Base-by-base conservation (phyloP, 2,113 vertebrate genomes). In the Blennius ocellaris region DNA sequence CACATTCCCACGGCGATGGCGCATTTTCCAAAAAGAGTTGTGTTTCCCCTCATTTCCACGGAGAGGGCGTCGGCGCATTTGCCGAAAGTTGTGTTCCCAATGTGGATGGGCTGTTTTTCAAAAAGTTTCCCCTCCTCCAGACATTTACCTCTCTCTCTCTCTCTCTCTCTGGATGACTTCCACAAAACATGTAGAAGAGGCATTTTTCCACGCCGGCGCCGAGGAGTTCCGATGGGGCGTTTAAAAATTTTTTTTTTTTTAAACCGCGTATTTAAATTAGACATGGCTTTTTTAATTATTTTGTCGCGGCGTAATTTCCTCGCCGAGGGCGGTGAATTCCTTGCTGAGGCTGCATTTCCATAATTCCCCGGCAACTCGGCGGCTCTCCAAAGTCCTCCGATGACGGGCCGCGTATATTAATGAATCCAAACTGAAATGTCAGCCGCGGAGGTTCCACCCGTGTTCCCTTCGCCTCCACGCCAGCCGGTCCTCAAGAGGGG, bases 231-330 rank as follows among this genome's bases (percentile, higher is more conserved):
- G 54, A 81, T n/a, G 72, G 84, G 83, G 82, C 70, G 57, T 81
- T 90, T 87, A 15, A 55, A 59, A 82, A 73, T 17, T n/a, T n/a
- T n/a, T n/a, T n/a, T n/a, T n/a, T n/a, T n/a, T n/a, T n/a, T n/a
- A n/a, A n/a, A n/a, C n/a, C n/a, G n/a, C n/a, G n/a, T 84, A 83
- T 93, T 84, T 87, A 90, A 93, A 91, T 91, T 87, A 87, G 84
- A 92, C 87, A 88, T 69, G 83, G 65, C 71, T 93, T 92, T 92
- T 92, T 92, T 93, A 93, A 94, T 94, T 92, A 92, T 90, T 92
- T 92, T 87, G 87, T 89, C 68, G 65, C 73, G 47, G 76, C 73
- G 78, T 91, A 83, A 90, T 92, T 91, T 92, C 80, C 82, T 86
- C 7, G 89, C 91, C 81, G 59, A 71, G 91, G 92, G 90, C 83